Evolutionary conservation across 2,888 invertebrate species (phyloP), one percentile per base, ranked within the genome.

Genomic region (Ctena decussata): DNA sequence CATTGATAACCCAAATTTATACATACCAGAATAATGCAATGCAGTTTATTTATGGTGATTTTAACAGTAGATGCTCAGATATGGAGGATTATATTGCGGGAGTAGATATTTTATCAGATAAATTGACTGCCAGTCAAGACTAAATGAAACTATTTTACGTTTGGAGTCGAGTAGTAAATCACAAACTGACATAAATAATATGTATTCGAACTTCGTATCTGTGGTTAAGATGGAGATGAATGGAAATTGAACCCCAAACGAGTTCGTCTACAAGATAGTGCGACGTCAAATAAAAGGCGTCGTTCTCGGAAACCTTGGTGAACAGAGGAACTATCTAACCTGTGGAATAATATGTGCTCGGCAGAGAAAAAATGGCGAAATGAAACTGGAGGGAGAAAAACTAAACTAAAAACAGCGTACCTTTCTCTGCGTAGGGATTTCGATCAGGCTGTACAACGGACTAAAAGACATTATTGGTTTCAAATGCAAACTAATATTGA

Each of bases 41-140:
- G 1, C 69, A 69, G 5, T 77, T 18, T 70, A 37, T 77, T 21
- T 27, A 30, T 77, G 77, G 69, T 15, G 77, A 77, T 35, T 70
- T 77, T 35, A 70, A 77, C 27, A 72, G 78, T 32, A 49, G 71
- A 49, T 5, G 1, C 35, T 44, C 65, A 35, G 39, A 80, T 65
- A 46, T 18, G 30, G 74, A 80, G 24, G 80, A 80, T 37, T 73
- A 35, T 74, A 80, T 81, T n/a, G 32, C 8, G 11, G 79, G 79
- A 32, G 57, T 80, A 24, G 76, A 75, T 24, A 12, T 18, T n/a
- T 8, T 81, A 12, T 30, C 30, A 12, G 8, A 30, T 1, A 6
- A 24, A 18, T 30, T 60, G 60, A 60, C 3, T 60, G 60, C 18
- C 24, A 18, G 60, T 27, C 27, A 11, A 60, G 30, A 60, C 60